Percentiles rank a stretch among this genome's conserved stretches.
phyloP scores from a whole-genome alignment of 2,888 invertebrate genomes.

The Nycteola revayana region DNA sequence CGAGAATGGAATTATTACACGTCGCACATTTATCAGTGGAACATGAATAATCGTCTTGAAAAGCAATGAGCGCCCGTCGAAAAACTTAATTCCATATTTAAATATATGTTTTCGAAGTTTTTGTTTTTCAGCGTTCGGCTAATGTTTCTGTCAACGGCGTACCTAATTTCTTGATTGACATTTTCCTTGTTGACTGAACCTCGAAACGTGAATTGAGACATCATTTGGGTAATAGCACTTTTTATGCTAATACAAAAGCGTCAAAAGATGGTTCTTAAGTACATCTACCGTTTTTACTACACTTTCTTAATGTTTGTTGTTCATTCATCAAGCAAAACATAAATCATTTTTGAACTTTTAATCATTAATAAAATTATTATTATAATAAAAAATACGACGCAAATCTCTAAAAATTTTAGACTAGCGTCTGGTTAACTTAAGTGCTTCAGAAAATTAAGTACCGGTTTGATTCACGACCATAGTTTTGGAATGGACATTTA shows the following conservation, averaged over 20 bases:
- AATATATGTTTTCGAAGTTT: constrained; percentile 65
- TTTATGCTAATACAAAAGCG: constrained; percentile 8
- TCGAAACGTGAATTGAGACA: constrained; percentile 14
- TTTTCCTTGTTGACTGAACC: constrained; percentile 22
- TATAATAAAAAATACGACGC: constrained; percentile 6
- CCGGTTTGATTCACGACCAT: constrained; percentile 26
- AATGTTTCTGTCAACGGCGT: constrained; percentile 36
- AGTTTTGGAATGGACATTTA: constrained; percentile 13
- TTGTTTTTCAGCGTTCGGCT: constrained; percentile 34
- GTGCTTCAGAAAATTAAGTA: constrained; percentile 36
- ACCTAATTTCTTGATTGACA: constrained; percentile 35
- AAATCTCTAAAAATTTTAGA: constrained; percentile 23
- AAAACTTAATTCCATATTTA: constrained; percentile 77
- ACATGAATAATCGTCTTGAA: constrained; percentile 71
- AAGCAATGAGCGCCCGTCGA: constrained; percentile 69
- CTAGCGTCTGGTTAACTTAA: constrained; percentile 48
- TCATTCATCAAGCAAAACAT: too few relatives aligned
- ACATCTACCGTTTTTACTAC: too few relatives aligned
- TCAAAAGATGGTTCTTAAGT: too few relatives aligned
- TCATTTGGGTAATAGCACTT: constrained; percentile 18
- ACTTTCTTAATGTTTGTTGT: too few relatives aligned
- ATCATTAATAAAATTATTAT: constrained; percentile 7
- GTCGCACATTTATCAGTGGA: constrained; percentile 71
- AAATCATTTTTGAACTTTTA: constrained; percentile 4
- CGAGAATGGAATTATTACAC: constrained; percentile 75